Conservation (phyloP, 1,140 invertebrate species). For the Orchesella cincta region DNA sequence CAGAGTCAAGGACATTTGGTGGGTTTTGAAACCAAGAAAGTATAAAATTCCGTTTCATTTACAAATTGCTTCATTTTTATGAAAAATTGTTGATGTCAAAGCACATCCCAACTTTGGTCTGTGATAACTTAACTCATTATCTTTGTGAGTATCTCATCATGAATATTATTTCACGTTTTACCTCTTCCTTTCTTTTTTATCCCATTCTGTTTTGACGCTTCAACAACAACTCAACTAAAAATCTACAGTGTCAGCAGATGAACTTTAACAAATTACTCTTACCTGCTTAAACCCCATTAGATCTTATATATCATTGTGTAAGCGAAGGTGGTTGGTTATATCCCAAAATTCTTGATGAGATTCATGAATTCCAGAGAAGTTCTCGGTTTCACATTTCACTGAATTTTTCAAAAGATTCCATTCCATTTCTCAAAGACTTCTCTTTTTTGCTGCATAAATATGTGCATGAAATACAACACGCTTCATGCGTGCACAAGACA, state of each 20-base stretch:
- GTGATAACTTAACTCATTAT: conserved; percentile 24
- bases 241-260: neutral
- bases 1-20: too few species aligned
- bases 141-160: neutral
- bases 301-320: too few species aligned
- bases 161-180: neutral
- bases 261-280: conserved; percentile 4
- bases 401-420: conserved; percentile 12
- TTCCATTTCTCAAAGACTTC: neutral
- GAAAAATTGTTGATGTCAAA: conserved; percentile 12
- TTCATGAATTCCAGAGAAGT: neutral
- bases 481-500: neutral
- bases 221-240: conserved; percentile 14
- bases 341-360: neutral
- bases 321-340: too few species aligned
- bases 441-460: neutral
- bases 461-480: neutral
- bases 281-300: too few species aligned
- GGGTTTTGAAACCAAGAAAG: neutral
- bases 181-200: neutral
- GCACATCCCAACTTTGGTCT: neutral
- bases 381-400: conserved; percentile 6
- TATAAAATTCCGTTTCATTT: neutral
- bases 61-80: conserved; percentile 12
- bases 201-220: neutral